Evolutionary conservation across 2,113 vertebrate species (phyloP).

Genomic region (Caretta caretta): DNA sequence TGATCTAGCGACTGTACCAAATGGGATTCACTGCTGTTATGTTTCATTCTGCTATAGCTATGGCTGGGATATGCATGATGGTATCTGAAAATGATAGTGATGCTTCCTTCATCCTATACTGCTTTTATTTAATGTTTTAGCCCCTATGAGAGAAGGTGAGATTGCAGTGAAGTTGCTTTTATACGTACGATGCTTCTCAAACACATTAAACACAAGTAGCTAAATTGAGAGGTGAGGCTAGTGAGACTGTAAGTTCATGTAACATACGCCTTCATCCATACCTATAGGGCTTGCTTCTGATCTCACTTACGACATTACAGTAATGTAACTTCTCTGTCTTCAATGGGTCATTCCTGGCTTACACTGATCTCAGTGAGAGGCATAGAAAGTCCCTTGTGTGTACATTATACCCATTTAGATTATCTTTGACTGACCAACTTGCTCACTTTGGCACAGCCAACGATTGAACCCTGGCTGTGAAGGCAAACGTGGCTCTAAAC

Average conservation of each 20-base stretch:
- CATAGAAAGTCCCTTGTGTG: not conserved
- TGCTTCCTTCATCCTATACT: not conserved
- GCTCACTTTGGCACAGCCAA: not conserved
- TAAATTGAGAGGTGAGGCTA: not conserved
- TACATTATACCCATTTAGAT: not conserved
- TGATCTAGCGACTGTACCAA: not conserved
- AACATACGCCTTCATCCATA: not conserved
- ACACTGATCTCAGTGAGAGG: not conserved
- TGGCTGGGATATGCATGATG: not conserved
- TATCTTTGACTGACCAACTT: not conserved
- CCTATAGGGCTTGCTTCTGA: not conserved
- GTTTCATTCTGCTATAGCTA: not conserved
- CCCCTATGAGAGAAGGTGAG: not conserved
- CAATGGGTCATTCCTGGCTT: not conserved
- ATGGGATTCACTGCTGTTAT: not conserved
- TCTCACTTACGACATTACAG: not conserved
- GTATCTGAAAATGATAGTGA: too few relatives aligned
- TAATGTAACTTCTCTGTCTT: not conserved
- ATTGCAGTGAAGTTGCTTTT: not conserved
- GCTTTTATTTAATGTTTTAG: not conserved
- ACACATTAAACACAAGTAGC: not conserved
- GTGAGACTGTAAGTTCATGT: not conserved
- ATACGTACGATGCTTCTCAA: not conserved
- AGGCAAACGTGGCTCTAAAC: not conserved
- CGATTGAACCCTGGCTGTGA: not conserved